These are phyloP conservation scores for Nerophis ophidion DNA, from an alignment of 2,113 vertebrate genomes.

Conservation along the genomic window DNA sequence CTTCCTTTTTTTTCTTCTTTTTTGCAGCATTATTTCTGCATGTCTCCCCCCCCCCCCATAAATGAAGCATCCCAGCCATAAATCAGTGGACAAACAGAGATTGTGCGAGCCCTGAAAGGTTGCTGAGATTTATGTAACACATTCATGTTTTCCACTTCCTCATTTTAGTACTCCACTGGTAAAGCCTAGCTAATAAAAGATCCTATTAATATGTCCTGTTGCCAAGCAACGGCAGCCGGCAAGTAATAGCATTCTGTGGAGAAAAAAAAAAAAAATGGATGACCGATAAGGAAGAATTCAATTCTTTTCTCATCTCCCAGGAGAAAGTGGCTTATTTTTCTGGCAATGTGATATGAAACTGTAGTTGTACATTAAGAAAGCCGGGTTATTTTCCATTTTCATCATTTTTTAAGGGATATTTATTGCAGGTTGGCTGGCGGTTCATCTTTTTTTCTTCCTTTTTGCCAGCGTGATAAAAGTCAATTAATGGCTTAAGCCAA, in stretches of 20 bases:
- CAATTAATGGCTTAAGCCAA: constrained; percentile 70
- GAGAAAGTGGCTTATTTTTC: constrained; percentile 97
- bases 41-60: constrained; percentile 95
- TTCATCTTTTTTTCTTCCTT: constrained; percentile 39
- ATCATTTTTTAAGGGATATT: constrained; percentile 56
- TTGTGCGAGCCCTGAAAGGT: constrained; percentile 94
- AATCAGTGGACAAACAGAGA: constrained; percentile 99
- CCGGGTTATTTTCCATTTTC: constrained; percentile 74
- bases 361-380: constrained; percentile 81
- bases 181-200: constrained; percentile 99
- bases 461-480: constrained; percentile 54
- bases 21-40: constrained; percentile 68
- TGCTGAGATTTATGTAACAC: constrained; percentile 99
- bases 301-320: constrained; percentile 99
- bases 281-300: constrained; percentile 99
- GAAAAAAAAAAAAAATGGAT: too few species aligned
- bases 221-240: constrained; percentile 95
- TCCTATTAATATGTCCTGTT: constrained; percentile 99
- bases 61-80: constrained; percentile 97
- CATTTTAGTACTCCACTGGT: constrained; percentile 98
- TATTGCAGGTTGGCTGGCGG: constrained; percentile 45
- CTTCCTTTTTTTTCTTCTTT: too few species aligned
- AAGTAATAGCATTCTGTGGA: constrained; percentile 99
- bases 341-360: constrained; percentile 97
- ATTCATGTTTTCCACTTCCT: constrained; percentile 99